Evolutionary conservation across 2,113 vertebrate species (phyloP).

Genomic region (Leucosticte australis): DNA sequence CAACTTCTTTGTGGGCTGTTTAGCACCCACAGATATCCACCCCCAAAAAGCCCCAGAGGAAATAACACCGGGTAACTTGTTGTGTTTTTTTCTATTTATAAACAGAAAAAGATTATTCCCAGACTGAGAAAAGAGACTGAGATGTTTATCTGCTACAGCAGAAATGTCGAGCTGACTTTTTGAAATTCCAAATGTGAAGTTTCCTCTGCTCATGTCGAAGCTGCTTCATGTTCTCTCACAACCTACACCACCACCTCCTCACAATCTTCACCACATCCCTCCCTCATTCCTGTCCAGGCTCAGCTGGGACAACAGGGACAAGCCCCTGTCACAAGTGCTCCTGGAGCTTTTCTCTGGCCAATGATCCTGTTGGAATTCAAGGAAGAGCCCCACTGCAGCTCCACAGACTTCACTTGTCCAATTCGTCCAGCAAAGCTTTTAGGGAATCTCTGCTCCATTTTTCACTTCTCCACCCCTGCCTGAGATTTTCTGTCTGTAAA

Average conservation of each 20-base stretch:
- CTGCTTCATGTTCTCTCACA: conserved; percentile 53
- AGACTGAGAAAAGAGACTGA: conserved; percentile 36
- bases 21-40: not conserved
- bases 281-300: not conserved
- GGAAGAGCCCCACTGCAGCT: not conserved
- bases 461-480: not conserved
- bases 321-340: accelerated
- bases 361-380: not conserved
- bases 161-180: conserved; percentile 70
- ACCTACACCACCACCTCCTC: conserved; percentile 43
- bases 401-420: not conserved
- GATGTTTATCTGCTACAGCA: conserved; percentile 72
- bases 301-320: not conserved
- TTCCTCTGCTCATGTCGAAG: conserved; percentile 53
- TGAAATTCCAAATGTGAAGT: conserved; percentile 69
- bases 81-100: conserved; percentile 62
- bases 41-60: conserved; percentile 56
- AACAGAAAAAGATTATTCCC: conserved; percentile 52
- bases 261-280: not conserved
- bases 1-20: not conserved
- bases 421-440: not conserved
- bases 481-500: not conserved
- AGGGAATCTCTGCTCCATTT: not conserved
- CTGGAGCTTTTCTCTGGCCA: accelerated
- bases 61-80: conserved; percentile 58